Conservation (phyloP, 2,888 invertebrate species). For the Acholoe squamosa region DNA sequence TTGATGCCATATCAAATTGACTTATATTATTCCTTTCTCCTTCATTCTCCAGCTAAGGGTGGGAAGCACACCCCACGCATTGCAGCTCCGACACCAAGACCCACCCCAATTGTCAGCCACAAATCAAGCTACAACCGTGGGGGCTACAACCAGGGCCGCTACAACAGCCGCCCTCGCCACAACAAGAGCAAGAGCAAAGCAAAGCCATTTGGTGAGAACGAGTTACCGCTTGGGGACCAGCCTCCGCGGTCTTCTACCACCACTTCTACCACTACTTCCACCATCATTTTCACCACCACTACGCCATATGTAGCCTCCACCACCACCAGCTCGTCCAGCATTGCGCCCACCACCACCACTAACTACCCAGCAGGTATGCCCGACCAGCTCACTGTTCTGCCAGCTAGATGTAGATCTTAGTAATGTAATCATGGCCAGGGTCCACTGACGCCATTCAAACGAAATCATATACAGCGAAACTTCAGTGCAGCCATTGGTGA, state of each 20-base stretch:
- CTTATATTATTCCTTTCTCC: too few relatives aligned
- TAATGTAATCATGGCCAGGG: too few relatives aligned
- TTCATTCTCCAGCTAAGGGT: not conserved
- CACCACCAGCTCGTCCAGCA: not conserved
- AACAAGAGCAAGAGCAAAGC: constrained; percentile 17
- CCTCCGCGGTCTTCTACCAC: not conserved
- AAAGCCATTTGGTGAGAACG: constrained; percentile 50
- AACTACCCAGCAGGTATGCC: constrained; percentile 29
- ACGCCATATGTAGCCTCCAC: constrained; percentile 25
- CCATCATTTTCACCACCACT: not conserved
- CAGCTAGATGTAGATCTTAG: not conserved
- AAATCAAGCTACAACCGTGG: not conserved
- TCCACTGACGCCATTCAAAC: too few relatives aligned
- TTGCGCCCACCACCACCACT: constrained; percentile 24
- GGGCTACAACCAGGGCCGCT: not conserved
- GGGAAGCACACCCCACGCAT: not conserved
- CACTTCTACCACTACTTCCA: constrained; percentile 26
- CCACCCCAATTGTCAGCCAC: not conserved
- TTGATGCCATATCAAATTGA: too few relatives aligned
- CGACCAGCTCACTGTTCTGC: constrained; percentile 41
- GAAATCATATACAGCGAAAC: too few relatives aligned
- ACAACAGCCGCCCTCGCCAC: not conserved
- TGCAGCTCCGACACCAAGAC: not conserved
- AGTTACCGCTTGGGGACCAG: constrained; percentile 51
- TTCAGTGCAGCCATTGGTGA: too few relatives aligned